Base-by-base conservation (phyloP, 1,140 invertebrate genomes). In the Caenorhabditis briggsae region DNA sequence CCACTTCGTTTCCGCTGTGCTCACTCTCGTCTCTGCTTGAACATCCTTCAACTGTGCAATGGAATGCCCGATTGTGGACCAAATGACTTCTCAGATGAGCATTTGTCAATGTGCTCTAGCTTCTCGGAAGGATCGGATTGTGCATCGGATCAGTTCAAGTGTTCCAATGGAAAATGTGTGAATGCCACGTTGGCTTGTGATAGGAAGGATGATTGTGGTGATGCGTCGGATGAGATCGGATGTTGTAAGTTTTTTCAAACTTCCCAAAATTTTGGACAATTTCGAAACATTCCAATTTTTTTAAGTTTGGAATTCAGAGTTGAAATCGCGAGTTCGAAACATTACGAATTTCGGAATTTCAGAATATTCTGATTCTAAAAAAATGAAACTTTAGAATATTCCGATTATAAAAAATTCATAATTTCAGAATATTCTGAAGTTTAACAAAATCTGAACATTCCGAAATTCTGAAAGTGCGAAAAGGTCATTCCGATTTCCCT, bases 181-280 rank as follows among this genome's bases (percentile, higher is more conserved):
- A 97, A 96, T 93, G 96, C 96, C 90, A 95, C 96, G 0, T 97
- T 97, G 93, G 95, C 98, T 43, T 99, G 98, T 93, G 97, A 99
- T 92, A 96, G 96, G 0, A 95, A 95, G 89, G 95, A 98, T 92
- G 97, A 99, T 92, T 99, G 98, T 92, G 96, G 96, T 0, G 97
- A 99, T 93, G 95, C 95, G 74, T 96, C 96, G 0, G 97, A 99
- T 93, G 98, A 99, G 93, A 95, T 96, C 74, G 91, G 92, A 85
- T 92, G 91, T 83, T 86, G 89, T 91, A 88, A 86, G 89, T 43
- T 23, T 89, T 89, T 33, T 46, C n/a, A n/a, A n/a, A n/a, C n/a
- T n/a, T n/a, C n/a, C n/a, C 43, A 25, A n/a, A 5, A 89, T 55
- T 23, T 41, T n/a, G n/a, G n/a, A n/a, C n/a, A n/a, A n/a, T n/a